Evolutionary conservation across 1,140 invertebrate species (phyloP).

Genomic region (Diorhabda carinulata): DNA sequence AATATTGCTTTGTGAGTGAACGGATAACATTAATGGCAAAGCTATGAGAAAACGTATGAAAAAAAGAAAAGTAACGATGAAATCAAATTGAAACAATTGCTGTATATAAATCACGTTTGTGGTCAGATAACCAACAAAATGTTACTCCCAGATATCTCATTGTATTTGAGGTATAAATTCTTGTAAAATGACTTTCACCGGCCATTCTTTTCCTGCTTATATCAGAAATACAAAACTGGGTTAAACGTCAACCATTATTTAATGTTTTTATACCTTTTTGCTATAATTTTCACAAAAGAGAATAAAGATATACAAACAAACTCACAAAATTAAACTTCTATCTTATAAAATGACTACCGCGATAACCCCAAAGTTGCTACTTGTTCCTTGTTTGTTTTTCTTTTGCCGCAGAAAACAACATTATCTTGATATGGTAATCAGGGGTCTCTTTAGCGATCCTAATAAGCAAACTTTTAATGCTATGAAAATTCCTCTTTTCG

Average conservation of each 20-base stretch:
- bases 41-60: no score
- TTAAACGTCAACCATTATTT: conserved; percentile 2
- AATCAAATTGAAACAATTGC: neutral
- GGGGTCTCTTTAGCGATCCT: neutral
- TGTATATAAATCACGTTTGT: neutral
- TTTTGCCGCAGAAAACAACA: neutral
- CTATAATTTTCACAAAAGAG: neutral
- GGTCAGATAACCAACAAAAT: neutral
- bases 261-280: conserved; percentile 3
- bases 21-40: no score
- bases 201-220: neutral
- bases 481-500: no score
- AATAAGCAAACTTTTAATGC: neutral
- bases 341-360: neutral
- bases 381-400: conserved; percentile 1
- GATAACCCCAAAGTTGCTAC: neutral
- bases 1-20: no score
- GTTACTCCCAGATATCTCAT: neutral
- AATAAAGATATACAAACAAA: conserved; percentile 3
- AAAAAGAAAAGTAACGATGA: neutral
- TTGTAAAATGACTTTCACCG: neutral
- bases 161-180: conserved; percentile 1
- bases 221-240: neutral
- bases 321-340: neutral
- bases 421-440: neutral